Evolutionary conservation across 2,797 vertebrate species (phyloP).

Genomic region (Potorous gilbertii): DNA sequence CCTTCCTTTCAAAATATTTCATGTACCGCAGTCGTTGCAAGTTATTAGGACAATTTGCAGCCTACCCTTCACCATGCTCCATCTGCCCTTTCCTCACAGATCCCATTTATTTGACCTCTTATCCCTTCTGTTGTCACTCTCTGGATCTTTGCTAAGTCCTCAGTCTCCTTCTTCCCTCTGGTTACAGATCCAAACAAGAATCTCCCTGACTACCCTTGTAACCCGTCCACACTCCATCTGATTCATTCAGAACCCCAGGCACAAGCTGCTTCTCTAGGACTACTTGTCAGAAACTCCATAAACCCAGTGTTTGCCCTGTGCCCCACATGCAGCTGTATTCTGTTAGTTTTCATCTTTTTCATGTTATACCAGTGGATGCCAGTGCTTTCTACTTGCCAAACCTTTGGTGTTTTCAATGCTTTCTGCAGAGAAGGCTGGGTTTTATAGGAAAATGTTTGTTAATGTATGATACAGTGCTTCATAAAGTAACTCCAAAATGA

Average conservation of each 20-base stretch:
- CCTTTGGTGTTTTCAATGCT: slow-evolving; percentile 60
- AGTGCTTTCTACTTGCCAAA: slow-evolving; percentile 34
- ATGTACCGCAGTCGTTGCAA: neutral
- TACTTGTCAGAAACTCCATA: slow-evolving; percentile 20
- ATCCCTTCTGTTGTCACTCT: neutral
- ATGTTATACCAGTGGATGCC: slow-evolving; percentile 61
- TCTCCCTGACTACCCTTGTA: neutral
- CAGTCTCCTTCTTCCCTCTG: neutral
- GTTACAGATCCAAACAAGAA: neutral
- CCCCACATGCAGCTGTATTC: slow-evolving; percentile 64
- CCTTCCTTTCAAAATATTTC: neutral
- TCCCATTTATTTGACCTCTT: neutral
- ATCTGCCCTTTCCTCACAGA: neutral
- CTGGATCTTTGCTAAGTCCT: neutral
- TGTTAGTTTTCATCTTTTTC: slow-evolving; percentile 57
- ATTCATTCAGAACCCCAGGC: neutral
- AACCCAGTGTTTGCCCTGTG: neutral
- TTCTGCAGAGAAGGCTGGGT: slow-evolving; percentile 30
- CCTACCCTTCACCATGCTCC: neutral
- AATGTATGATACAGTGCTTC: slow-evolving; percentile 60
- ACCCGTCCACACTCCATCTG: neutral
- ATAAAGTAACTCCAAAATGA: slow-evolving; percentile 60
- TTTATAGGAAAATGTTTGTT: slow-evolving; percentile 64
- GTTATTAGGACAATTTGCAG: neutral
- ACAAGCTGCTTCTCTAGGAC: neutral